Base-by-base conservation (phyloP, 2,888 invertebrate species). In the Cheilosia grossa region DNA sequence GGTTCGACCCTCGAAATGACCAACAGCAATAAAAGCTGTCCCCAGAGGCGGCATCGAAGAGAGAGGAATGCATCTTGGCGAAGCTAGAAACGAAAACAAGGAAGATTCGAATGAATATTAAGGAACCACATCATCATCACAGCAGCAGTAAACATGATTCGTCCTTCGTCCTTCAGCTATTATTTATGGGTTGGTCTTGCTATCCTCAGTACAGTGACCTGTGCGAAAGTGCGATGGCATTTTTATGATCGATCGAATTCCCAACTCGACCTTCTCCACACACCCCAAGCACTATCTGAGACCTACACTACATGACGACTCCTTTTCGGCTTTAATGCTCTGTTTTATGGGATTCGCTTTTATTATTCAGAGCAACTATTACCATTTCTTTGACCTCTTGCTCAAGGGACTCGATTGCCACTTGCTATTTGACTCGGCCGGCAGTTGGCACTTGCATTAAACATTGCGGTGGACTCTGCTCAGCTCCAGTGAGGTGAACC, bases 231-330 rank as follows among this genome's bases (percentile, higher is more conserved):
- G 80, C 74, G 74, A 80, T 75, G 81, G 85, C 40, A 89, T 88
- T 91, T 91, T 91, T 91, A 91, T 91, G 91, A 91, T 91, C 90
- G 89, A 90, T 90, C 88, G 88, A 90, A 91, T 91, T 91, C 91
- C 91, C 91, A 89, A 88, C 88, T 89, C 89, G 89, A 89, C 88
- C 88, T 88, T 89, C 88, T 88, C 81, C 80, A 74, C 51, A 19
- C 56, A 19, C 21, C 44, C 17, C 24, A 19, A 53, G 19, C 37
- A 37, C 37, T 37, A 37, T 37, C 15, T 21, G 33, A 58, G 59
- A 63, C 53, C 58, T 56, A 59, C 42, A 15, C 47, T 42, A 24
- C 5, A 30, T 30, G 37, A 37, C 37, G 13, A 37, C 49, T 64
- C 24, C 64, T 80, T 75, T 80, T 77, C 74, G 74, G 37, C 63